Base-by-base conservation (phyloP, 2,888 invertebrate species). In the Drosophila mimica region DNA sequence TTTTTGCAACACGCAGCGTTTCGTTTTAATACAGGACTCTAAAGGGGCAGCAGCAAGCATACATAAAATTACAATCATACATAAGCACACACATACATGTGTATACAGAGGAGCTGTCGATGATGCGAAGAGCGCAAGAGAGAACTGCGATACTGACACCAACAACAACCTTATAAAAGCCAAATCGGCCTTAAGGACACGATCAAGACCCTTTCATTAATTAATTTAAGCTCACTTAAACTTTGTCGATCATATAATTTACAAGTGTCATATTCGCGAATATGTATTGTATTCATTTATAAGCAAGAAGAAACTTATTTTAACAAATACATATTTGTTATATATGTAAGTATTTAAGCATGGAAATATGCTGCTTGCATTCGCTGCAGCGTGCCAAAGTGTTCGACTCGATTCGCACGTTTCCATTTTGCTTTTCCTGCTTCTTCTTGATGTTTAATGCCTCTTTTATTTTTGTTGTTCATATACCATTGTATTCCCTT, bases 111-210 rank as follows among this genome's bases (percentile, higher is more conserved):
- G 68, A 66, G 84, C 74, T 58, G 81, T 64, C 57, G 75, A 68
- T 62, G 79, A 87, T 70, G 72, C 64, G 75, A 81, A 82, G 81
- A 86, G 70, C 63, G 48, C 53, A 67, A 63, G 74, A 56, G 46
- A 65, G 51, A 67, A 70, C 69, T 43, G 60, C 52, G 30, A 83
- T 69, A 80, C 61, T 62, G 66, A 49, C 70, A 75, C 67, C 67
- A 78, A 63, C 43, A 68, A 62, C 74, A 65, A 34, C 25, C 38
- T 40, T 20, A 31, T 25, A 51, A 54, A 62, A 58, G 31, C 46
- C 8, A 4, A n/a, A 20, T 36, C 28, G 43, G 60, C 17, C 25
- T 51, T 20, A 11, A 13, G 17, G 28, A 1, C 15, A 20, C 4
- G 15, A 9, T 20, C 9, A 64, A 70, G 33, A 57, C 77, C 57